Conservation (phyloP, 2,113 vertebrate genomes). For the Zapus hudsonius region DNA sequence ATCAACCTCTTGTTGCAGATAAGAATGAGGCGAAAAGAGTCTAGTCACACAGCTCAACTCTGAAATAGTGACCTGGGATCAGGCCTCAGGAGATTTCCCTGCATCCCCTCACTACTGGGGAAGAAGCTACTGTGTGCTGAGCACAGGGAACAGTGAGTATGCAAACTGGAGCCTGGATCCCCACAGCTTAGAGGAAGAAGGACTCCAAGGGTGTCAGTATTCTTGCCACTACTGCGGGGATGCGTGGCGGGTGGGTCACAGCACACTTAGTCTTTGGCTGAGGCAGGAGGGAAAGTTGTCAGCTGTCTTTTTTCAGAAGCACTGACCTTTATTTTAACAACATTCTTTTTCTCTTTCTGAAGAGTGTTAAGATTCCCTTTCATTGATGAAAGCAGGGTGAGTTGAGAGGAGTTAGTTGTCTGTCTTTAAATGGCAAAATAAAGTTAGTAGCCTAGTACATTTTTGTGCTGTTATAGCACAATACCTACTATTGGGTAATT, state of each 20-base stretch:
- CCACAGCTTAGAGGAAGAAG: too few species aligned
- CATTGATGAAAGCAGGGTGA: not conserved
- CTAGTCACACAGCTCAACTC: not conserved
- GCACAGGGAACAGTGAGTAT: fast-evolving
- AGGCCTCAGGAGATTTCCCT: not conserved
- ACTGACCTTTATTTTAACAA: not conserved
- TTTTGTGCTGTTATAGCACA: not conserved
- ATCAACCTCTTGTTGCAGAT: not conserved
- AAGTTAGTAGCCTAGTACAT: too few species aligned
- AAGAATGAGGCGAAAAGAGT: not conserved
- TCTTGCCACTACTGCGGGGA: fast-evolving
- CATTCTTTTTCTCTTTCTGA: not conserved
- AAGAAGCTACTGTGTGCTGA: not conserved
- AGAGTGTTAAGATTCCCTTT: not conserved
- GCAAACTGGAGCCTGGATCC: not conserved
- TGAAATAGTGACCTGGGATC: not conserved
- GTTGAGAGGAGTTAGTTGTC: too few species aligned
- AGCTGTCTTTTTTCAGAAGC: not conserved
- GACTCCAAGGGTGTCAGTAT: fast-evolving
- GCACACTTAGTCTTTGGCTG: not conserved
- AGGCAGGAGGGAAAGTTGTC: not conserved
- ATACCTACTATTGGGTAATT: not conserved
- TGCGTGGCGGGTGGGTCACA: fast-evolving
- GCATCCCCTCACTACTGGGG: not conserved
- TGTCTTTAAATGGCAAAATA: not conserved